A percentile compares a stretch with the other conserved stretches of the same genome.
phyloP scores from a whole-genome alignment of 2,113 vertebrate species.

The Heterotilapia buettikoferi region DNA sequence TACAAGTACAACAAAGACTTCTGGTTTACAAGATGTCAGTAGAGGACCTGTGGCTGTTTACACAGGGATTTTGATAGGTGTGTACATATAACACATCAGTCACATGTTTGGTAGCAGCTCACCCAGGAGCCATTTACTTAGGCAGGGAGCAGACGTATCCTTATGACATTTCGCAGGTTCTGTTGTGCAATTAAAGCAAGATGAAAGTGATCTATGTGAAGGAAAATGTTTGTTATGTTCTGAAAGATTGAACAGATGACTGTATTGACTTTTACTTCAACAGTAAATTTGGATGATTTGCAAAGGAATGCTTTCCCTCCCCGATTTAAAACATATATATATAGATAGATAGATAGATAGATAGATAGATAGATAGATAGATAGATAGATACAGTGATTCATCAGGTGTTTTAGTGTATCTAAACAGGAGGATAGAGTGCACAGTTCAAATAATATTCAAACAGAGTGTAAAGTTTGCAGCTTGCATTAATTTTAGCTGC shows the following conservation, averaged over 20 bases:
- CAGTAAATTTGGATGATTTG: neutral
- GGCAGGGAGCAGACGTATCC: neutral
- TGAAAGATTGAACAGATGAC: neutral
- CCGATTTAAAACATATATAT: fast-evolving
- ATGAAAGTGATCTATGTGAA: neutral
- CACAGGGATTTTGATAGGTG: neutral
- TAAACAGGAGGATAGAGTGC: neutral
- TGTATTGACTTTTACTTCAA: neutral
- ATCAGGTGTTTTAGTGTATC: neutral
- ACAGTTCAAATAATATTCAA: neutral
- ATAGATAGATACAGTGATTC: neutral
- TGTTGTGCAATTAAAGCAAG: neutral
- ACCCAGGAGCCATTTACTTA: neutral
- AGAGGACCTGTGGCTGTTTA: constrained; percentile 15
- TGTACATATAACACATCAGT: neutral
- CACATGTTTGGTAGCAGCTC: neutral
- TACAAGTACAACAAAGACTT: neutral
- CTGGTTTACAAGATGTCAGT: neutral
- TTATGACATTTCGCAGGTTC: neutral
- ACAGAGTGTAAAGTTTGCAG: neutral
- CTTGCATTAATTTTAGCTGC: neutral
- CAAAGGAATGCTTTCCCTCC: neutral
- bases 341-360: too few species aligned
- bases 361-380: neutral
- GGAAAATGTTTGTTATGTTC: neutral